Conservation (phyloP, 2,113 vertebrate species). For the Peromyscus maniculatus region DNA sequence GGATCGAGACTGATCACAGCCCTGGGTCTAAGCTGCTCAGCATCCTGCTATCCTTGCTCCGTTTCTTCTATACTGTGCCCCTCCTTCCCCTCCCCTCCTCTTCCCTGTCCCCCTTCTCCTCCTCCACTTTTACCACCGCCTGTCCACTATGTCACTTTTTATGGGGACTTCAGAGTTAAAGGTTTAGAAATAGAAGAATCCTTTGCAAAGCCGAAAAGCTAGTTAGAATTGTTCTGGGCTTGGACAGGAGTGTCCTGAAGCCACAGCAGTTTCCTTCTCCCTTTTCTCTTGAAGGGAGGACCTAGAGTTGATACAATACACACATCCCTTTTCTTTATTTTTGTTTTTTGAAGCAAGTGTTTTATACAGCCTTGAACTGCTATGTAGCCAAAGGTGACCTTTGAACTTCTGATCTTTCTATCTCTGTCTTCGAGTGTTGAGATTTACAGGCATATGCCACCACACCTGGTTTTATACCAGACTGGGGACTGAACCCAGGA, state of each 20-base stretch:
- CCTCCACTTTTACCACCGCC: background rate
- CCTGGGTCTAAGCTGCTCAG: background rate
- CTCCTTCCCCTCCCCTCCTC: fast-evolving
- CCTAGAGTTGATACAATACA: background rate
- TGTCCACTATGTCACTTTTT: background rate
- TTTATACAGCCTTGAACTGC: background rate
- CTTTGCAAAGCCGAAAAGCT: background rate
- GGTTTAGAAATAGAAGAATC: background rate
- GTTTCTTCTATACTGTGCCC: background rate
- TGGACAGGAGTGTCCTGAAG: too few species aligned
- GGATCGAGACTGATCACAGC: background rate
- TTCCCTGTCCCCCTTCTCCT: background rate
- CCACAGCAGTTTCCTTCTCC: background rate
- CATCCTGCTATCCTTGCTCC: fast-evolving
- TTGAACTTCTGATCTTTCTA: background rate
- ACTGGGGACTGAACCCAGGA: background rate
- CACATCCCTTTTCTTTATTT: background rate
- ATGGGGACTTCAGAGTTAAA: background rate
- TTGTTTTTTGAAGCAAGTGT: background rate
- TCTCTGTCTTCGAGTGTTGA: background rate
- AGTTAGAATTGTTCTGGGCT: background rate
- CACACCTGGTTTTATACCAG: background rate
- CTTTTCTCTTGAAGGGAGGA: background rate
- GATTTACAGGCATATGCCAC: background rate
- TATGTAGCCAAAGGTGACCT: background rate